Base-by-base conservation (phyloP, 2,888 invertebrate genomes). In the Celastrina argiolus region DNA sequence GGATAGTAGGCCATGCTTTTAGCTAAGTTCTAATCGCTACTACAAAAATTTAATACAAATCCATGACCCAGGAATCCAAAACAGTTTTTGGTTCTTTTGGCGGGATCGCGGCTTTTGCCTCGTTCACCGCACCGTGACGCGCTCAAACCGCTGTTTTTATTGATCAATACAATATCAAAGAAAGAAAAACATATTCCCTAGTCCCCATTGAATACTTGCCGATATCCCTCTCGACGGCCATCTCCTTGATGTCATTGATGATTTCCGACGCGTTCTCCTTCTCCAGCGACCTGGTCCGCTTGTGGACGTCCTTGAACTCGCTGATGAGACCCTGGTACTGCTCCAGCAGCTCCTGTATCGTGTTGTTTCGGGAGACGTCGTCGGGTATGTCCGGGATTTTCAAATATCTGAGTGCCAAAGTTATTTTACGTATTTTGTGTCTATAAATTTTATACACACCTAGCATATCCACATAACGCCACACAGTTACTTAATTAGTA, bases 181-280 rank as follows among this genome's bases (percentile, higher is more conserved):
- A 56, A 0, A 26, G 18, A 56, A 12, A 56, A 22, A n/a, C n/a
- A n/a, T n/a, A n/a, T n/a, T n/a, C n/a, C n/a, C n/a, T n/a, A n/a
- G n/a, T n/a, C n/a, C n/a, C n/a, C n/a, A 41, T 41, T n/a, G 12
- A 45, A 18, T 3, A 8, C 80, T 93, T 81, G 80, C 96, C 93
- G 74, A 96, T 95, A 75, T 96, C 96, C 79, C 95, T 94, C 81
- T 98, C 97, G 66, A 95, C 94, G 71, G 96, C 96, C 96, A 97
- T 97, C 70, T 96, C 94, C 74, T 94, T 94, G 65, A 97, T 94
- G 80, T 97, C 97, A 72, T 95, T 94, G 73, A 96, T 94, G 68
- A 98, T 93, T 87, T 97, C 97, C 2, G 94, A 92, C n/a, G 95
- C 94, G 77, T 95, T 94, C 34, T 93, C 91, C 72, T 91, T 93